phyloP scores from a whole-genome alignment of 1,140 invertebrate species.

The Bombus balteatus region DNA sequence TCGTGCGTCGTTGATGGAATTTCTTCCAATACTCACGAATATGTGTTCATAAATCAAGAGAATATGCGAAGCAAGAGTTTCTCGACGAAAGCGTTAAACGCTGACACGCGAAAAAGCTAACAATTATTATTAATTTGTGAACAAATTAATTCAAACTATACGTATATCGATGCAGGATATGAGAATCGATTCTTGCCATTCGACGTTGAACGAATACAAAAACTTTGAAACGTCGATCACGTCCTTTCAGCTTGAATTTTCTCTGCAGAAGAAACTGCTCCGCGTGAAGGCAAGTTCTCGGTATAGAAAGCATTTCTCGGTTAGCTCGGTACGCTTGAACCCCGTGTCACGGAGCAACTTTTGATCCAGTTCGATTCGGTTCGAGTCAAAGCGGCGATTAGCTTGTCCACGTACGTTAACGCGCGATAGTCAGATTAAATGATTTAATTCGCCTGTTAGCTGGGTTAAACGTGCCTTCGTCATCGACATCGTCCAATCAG shows the following conservation, averaged over 20 bases:
- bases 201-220: too few relatives aligned
- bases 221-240: not conserved
- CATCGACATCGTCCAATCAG: not conserved
- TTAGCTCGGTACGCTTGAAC: not conserved
- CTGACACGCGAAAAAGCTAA: too few relatives aligned
- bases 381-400: not conserved
- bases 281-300: not conserved
- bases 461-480: not conserved
- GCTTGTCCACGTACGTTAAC: not conserved
- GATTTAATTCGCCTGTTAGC: constrained; percentile 5
- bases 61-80: too few relatives aligned
- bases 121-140: too few relatives aligned
- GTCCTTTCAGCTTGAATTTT: too few relatives aligned
- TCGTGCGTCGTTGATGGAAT: too few relatives aligned
- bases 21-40: accelerated
- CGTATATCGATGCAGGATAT: too few relatives aligned
- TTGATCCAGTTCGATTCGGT: not conserved
- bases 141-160: too few relatives aligned
- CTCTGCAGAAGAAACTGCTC: too few relatives aligned
- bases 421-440: not conserved
- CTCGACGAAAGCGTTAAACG: too few relatives aligned
- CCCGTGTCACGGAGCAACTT: not conserved
- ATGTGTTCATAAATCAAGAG: too few relatives aligned
- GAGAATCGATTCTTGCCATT: too few relatives aligned
- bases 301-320: not conserved